Evolutionary conservation across 2,113 vertebrate species (phyloP).

Genomic region (Acanthochromis polyacanthus): DNA sequence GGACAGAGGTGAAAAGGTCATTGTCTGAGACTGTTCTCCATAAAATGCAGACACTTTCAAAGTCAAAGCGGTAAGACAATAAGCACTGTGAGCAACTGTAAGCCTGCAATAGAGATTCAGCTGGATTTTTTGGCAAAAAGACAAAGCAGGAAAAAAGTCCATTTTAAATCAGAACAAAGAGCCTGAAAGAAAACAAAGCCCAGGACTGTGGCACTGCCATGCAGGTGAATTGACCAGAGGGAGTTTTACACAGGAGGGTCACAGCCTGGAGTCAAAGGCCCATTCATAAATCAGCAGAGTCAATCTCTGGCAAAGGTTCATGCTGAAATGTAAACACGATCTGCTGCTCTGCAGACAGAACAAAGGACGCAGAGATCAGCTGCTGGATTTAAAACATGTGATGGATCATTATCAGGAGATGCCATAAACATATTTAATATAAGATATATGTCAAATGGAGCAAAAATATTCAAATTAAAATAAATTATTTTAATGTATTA

Average conservation of each 20-base stretch:
- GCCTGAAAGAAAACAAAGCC: background rate
- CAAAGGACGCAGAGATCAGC: slow-evolving; percentile 6
- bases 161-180: slow-evolving; percentile 10
- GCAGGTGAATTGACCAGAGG: background rate
- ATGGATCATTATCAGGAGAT: no score
- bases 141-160: background rate
- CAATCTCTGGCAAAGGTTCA: slow-evolving; percentile 22
- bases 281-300: slow-evolving; percentile 43
- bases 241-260: slow-evolving; percentile 11
- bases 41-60: no score
- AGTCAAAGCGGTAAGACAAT: background rate
- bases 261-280: background rate
- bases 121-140: background rate
- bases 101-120: background rate
- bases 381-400: background rate
- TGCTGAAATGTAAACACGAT: slow-evolving; percentile 44
- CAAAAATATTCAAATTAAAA: no score
- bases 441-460: no score
- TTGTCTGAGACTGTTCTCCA: background rate
- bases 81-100: background rate
- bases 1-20: background rate
- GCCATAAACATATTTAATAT: no score
- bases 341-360: background rate
- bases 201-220: background rate
- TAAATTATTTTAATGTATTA: no score